phyloP scores from a whole-genome alignment of 2,797 vertebrate genomes.

The Naso thynnoides region DNA sequence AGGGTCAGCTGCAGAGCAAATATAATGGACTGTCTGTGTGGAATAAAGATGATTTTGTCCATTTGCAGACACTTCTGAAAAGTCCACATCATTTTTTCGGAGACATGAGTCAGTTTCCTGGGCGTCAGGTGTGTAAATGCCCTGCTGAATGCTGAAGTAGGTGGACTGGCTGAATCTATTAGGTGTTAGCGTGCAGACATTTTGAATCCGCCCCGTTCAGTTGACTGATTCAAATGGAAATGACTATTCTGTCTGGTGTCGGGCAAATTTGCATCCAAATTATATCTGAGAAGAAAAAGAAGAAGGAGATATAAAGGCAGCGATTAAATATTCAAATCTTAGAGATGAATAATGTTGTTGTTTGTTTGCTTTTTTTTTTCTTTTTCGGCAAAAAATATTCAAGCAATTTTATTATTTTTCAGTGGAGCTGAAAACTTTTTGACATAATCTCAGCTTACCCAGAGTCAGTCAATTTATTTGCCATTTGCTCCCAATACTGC shows the following conservation, averaged over 20 bases:
- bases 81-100: slow-evolving; percentile 52
- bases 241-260: too few relatives aligned
- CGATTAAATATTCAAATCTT: neutral
- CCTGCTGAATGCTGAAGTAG: neutral
- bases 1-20: slow-evolving; percentile 27
- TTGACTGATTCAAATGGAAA: too few relatives aligned
- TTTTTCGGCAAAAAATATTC: neutral
- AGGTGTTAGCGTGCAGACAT: neutral
- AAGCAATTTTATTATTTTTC: neutral
- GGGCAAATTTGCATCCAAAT: slow-evolving; percentile 9
- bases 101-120: slow-evolving; percentile 79
- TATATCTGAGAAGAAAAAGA: neutral
- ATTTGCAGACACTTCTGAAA: slow-evolving; percentile 59
- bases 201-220: too few relatives aligned
- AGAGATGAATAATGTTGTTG: neutral
- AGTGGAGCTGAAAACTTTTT: neutral
- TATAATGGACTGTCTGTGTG: slow-evolving; percentile 56
- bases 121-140: slow-evolving; percentile 50
- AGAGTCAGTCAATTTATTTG: too few relatives aligned
- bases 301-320: too few relatives aligned
- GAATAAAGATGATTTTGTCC: slow-evolving; percentile 71
- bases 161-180: neutral
- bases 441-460: slow-evolving; percentile 1
- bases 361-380: neutral
- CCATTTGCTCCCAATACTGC: too few relatives aligned